Conservation (phyloP, 2,113 vertebrate species). For the Alosa alosa region DNA sequence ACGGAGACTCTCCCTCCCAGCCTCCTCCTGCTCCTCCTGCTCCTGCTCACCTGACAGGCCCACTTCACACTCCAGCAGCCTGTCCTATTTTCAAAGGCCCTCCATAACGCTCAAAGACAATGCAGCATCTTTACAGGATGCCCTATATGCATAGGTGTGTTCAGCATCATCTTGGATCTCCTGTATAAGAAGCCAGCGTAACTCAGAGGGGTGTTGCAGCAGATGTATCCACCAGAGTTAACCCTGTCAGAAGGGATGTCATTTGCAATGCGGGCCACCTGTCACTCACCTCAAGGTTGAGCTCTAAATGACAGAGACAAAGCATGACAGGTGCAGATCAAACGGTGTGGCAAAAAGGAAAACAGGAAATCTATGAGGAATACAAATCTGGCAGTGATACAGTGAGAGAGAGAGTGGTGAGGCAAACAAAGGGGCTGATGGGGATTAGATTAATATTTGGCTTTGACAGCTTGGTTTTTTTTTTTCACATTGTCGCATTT, state of each 20-base stretch:
- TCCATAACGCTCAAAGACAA: slow-evolving; percentile 62
- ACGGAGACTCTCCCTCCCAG: slow-evolving; percentile 29
- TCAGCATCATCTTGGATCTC: neutral
- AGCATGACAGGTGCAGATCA: neutral
- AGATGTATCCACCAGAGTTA: neutral
- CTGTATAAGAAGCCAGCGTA: neutral
- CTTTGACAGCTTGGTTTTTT: neutral
- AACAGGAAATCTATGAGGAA: neutral
- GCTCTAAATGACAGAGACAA: neutral
- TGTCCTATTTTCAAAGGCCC: slow-evolving; percentile 68
- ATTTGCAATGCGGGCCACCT: neutral
- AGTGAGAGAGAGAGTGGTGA: neutral
- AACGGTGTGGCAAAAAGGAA: neutral
- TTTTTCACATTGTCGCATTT: neutral
- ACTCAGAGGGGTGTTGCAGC: neutral
- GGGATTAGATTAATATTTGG: neutral
- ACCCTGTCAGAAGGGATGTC: neutral
- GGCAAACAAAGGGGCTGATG: neutral
- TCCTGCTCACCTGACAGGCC: slow-evolving; percentile 52
- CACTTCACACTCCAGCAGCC: slow-evolving; percentile 59
- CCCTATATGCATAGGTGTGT: slow-evolving; percentile 2
- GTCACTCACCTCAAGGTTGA: neutral
- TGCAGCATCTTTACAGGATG: slow-evolving; percentile 49
- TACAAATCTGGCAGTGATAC: neutral
- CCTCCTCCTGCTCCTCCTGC: slow-evolving; percentile 1